phyloP scores from a whole-genome alignment of 2,113 vertebrate genomes.

The Oplegnathus fasciatus region DNA sequence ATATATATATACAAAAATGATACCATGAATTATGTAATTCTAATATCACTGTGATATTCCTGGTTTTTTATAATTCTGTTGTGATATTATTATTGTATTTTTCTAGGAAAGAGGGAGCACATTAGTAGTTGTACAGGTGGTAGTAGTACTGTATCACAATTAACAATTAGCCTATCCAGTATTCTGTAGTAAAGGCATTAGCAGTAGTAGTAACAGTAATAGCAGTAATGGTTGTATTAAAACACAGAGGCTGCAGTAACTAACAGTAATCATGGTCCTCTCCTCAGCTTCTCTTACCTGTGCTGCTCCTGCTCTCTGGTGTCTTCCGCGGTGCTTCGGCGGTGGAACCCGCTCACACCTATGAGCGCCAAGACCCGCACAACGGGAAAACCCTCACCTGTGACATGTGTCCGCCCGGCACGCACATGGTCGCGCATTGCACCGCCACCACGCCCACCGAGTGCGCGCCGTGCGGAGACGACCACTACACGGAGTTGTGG shows the following conservation, averaged over 20 bases:
- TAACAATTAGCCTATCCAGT: not conserved
- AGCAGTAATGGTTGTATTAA: not conserved
- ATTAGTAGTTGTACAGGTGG: not conserved
- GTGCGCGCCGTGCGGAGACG: conserved; percentile 57
- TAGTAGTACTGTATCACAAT: not conserved
- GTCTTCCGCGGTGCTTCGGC: not conserved
- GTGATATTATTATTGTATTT: not conserved
- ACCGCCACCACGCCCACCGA: conserved; percentile 57
- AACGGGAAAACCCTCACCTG: conserved; percentile 64
- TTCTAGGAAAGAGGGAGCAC: not conserved
- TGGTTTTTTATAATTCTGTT: not conserved
- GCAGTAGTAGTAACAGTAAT: not conserved
- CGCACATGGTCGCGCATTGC: conserved; percentile 66
- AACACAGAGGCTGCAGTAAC: not conserved
- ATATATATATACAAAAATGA: too few relatives aligned
- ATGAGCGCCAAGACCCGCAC: conserved; percentile 23
- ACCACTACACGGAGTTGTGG: conserved; percentile 80
- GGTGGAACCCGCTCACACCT: conserved; percentile 41
- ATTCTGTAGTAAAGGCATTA: not conserved
- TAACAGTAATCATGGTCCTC: not conserved
- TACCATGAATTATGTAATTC: too few relatives aligned
- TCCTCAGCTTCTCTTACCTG: conserved; percentile 48
- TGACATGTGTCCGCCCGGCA: conserved; percentile 73
- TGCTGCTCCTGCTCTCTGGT: conserved; percentile 46
- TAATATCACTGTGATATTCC: not conserved